Base-by-base conservation (phyloP, 2,888 invertebrate genomes). In the Lymantria monacha region DNA sequence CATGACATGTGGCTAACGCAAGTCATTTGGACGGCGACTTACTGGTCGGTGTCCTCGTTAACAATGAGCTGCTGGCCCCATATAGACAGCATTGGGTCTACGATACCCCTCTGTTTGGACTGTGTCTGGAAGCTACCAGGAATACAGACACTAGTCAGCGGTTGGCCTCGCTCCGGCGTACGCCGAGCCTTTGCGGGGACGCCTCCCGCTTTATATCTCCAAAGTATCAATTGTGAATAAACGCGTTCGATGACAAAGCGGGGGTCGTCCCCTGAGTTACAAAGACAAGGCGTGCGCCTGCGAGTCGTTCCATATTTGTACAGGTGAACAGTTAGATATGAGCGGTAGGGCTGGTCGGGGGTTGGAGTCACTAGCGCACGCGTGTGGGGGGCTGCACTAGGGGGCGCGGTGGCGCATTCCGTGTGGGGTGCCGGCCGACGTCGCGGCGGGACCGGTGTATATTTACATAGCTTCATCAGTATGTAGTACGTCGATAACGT, bases 21-120 rank as follows among this genome's bases (percentile, higher is more conserved):
- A 69, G 80, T 83, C 83, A 74, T 74, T 22, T 22, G 22, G 22
- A 22, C 74, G 72, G 73, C 78, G 81, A 97, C 97, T 96, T 96
- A 97, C 97, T 97, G 97, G 93, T 97, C 96, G 88, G 97, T 97
- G 93, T 97, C 97, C 95, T 97, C 97, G 95, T 97, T 97, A 93
- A 97, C 96, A 94, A 97, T 97, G 94, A 97, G 96, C 95, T 97
- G 97, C 94, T 97, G 97, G 93, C 97, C 97, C 97, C 97, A 97
- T 93, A 97, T 97, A 93, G 96, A 97, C 93, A 97, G 96, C 97
- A 97, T 97, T 93, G 97, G 97, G 95, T 97, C 97, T 95, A 97
- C 96, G 95, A 97, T 97, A 95, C 97, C 97, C 93, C 96, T 96
- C 94, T 96, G 96, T 95, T 97, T 97, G 93, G 94, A 94, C 93